Percentiles rank a stretch among this genome's conserved stretches.
phyloP scores from a whole-genome alignment of 2,888 invertebrate species.

The Acrobasis consociella region DNA sequence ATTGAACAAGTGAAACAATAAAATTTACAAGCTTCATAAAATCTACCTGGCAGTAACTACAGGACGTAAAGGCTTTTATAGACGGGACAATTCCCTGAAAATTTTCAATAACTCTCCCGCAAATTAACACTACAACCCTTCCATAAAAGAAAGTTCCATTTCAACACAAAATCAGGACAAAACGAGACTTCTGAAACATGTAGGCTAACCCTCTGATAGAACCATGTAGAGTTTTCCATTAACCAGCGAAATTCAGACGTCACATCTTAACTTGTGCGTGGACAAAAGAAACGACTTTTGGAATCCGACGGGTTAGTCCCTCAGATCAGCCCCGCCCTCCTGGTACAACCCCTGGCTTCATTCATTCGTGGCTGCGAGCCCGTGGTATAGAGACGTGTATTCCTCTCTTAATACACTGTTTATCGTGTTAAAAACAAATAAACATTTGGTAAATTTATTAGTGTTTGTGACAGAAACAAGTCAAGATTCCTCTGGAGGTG shows the following conservation, averaged over 20 bases:
- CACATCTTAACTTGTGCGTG: conserved; percentile 26
- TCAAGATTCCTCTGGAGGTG: conserved; percentile 21
- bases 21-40: conserved; percentile 7
- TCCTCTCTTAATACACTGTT: conserved; percentile 32
- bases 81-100: conserved; percentile 40
- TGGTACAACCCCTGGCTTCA: conserved; percentile 65
- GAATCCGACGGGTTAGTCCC: conserved; percentile 44
- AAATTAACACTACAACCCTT: conserved; percentile 33
- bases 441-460: conserved; percentile 47
- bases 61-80: conserved; percentile 35
- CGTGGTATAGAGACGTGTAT: conserved; percentile 46
- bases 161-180: conserved; percentile 33
- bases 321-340: conserved; percentile 67
- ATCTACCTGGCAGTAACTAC: conserved; percentile 28
- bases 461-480: conserved; percentile 29
- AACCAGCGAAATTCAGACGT: conserved; percentile 43
- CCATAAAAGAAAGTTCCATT: conserved; percentile 28
- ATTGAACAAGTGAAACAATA: conserved; percentile 6
- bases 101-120: conserved; percentile 42
- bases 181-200: conserved; percentile 36
- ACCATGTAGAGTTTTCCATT: conserved; percentile 58
- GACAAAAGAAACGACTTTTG: conserved; percentile 36
- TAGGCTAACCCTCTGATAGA: conserved; percentile 45
- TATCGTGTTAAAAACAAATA: conserved; percentile 56
- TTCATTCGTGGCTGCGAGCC: conserved; percentile 63